Percentiles rank a stretch among this genome's conserved stretches.
These are phyloP conservation scores for Sebastes umbrosus DNA, from an alignment of 2,797 vertebrate species.

Conservation along the genomic window DNA sequence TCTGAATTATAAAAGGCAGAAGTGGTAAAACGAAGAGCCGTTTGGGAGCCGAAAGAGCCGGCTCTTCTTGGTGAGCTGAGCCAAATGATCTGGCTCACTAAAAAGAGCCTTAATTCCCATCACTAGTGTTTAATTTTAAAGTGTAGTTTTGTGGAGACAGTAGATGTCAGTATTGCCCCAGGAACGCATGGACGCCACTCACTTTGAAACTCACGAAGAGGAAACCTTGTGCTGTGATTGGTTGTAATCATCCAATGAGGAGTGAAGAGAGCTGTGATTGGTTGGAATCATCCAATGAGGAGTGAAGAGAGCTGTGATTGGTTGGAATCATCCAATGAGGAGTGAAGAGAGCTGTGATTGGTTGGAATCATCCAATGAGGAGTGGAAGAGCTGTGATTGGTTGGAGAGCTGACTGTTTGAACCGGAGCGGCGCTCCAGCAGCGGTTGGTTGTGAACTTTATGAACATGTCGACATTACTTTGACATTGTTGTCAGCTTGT, in stretches of 20 bases:
- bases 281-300: not conserved
- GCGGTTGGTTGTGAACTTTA: not conserved
- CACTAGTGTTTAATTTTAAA: not conserved
- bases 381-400: no score
- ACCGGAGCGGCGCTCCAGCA: not conserved
- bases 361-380: no score
- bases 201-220: constrained; percentile 29
- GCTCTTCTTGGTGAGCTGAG: no score
- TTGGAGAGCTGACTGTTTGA: constrained; percentile 21
- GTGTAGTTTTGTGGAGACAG: not conserved
- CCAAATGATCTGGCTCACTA: no score
- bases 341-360: no score
- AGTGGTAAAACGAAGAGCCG: no score
- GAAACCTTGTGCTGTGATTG: constrained; percentile 13
- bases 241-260: constrained; percentile 20
- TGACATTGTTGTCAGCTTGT: not conserved
- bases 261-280: not conserved
- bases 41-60: no score
- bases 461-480: not conserved
- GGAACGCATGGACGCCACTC: rapidly evolving
- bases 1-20: no score
- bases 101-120: no score
- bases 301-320: no score
- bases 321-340: no score
- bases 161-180: not conserved